A percentile compares a stretch with the other conserved stretches of the same genome.
These are phyloP conservation scores for Elmis aenea DNA, from an alignment of 2,888 invertebrate species.

Conservation along the genomic window DNA sequence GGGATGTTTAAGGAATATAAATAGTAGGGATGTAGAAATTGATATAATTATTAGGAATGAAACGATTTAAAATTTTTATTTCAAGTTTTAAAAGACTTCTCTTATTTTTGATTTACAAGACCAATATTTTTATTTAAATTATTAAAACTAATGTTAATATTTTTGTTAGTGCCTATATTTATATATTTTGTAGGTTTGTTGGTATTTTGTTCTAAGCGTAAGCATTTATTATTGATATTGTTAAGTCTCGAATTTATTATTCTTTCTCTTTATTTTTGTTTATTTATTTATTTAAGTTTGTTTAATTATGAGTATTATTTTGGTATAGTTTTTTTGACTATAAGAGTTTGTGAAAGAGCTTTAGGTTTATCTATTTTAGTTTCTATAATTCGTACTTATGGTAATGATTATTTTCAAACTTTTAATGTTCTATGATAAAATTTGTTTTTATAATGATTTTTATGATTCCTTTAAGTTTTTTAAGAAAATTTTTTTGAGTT, in stretches of 20 bases:
- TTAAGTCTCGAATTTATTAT: slow-evolving; percentile 59
- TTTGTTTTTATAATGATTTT: slow-evolving; percentile 48
- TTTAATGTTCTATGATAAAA: slow-evolving; percentile 56
- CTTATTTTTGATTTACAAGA: slow-evolving; percentile 65
- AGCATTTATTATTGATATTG: slow-evolving; percentile 56
- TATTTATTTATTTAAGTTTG: slow-evolving; percentile 48
- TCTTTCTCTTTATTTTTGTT: slow-evolving; percentile 52
- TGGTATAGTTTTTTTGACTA: slow-evolving; percentile 57
- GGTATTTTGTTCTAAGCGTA: slow-evolving; percentile 53
- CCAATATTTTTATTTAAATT: slow-evolving; percentile 64
- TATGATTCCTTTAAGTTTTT: slow-evolving; percentile 51
- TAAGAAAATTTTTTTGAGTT: slow-evolving; percentile 50
- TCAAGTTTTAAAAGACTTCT: slow-evolving; percentile 56
- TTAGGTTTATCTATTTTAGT: slow-evolving; percentile 57
- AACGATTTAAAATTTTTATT: slow-evolving; percentile 51
- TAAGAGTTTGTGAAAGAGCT: slow-evolving; percentile 61
- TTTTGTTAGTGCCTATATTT: slow-evolving; percentile 46
- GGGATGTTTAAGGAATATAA: slow-evolving; percentile 49
- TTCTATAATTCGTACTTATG: slow-evolving; percentile 55
- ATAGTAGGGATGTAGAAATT: slow-evolving; percentile 37
- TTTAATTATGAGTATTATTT: slow-evolving; percentile 52
- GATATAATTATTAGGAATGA: not conserved
- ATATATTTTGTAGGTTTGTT: slow-evolving; percentile 51
- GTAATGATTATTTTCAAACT: slow-evolving; percentile 57
- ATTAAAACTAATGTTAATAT: slow-evolving; percentile 56